A percentile compares a stretch with the other conserved stretches of the same genome.
These are phyloP conservation scores for Ptychoptera contaminata DNA, from an alignment of 2,888 invertebrate genomes.

Conservation along the genomic window DNA sequence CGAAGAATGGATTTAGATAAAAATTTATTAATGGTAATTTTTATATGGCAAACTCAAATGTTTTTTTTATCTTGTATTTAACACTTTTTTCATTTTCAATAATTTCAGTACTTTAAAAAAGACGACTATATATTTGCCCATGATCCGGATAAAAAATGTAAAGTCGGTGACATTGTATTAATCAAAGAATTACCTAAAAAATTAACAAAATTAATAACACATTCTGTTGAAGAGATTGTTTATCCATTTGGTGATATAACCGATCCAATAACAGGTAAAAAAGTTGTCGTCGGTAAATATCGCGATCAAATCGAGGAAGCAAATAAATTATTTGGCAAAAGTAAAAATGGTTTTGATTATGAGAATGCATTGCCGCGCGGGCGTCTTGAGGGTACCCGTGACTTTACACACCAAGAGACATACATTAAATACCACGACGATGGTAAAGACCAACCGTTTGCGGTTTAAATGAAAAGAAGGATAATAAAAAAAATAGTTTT, in stretches of 20 bases:
- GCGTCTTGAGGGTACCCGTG: constrained; percentile 65
- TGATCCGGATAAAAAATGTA: constrained; percentile 61
- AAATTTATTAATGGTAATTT: constrained; percentile 58
- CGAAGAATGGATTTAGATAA: constrained; percentile 58
- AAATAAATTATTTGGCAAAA: constrained; percentile 52
- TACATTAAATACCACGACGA: constrained; percentile 67
- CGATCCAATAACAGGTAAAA: constrained; percentile 73
- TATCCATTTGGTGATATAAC: constrained; percentile 70
- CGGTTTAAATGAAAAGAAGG: constrained; percentile 32
- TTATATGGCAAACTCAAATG: neutral
- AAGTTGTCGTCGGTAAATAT: constrained; percentile 54
- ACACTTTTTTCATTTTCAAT: constrained; percentile 1
- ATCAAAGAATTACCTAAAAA: constrained; percentile 57
- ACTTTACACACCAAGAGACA: constrained; percentile 61
- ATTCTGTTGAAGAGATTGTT: constrained; percentile 62
- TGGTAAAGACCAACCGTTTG: constrained; percentile 56
- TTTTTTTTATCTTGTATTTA: constrained; percentile 1
- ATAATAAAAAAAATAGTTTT: neutral
- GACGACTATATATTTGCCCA: constrained; percentile 57
- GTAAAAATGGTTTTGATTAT: constrained; percentile 53
- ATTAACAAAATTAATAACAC: constrained; percentile 60
- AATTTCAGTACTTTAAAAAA: constrained; percentile 60
- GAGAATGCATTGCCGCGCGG: constrained; percentile 63
- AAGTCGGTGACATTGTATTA: constrained; percentile 69
- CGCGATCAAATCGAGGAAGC: constrained; percentile 57